Base-by-base conservation (phyloP, 2,797 vertebrate genomes). In the Acanthurus leucopareius region DNA sequence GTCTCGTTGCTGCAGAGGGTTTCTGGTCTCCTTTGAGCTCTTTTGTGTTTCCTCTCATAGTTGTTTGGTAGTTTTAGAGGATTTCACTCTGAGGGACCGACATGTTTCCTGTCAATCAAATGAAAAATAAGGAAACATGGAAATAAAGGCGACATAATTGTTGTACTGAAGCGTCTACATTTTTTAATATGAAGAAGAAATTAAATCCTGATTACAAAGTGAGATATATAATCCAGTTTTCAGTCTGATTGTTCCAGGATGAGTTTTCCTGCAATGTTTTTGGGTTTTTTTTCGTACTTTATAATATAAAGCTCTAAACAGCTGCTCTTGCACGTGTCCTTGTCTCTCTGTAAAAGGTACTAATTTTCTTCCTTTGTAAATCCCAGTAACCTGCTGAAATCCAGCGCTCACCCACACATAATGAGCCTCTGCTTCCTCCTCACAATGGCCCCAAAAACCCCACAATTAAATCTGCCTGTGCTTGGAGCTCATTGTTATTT, bases 381-480 rank as follows among this genome's bases (percentile, higher is more conserved):
- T 53, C 25, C 66, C 66, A 54, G 51, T 58, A 49, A 59, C 69
- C 51, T 78, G 72, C 77, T 8, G 63, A 63, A 71, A 79, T 60
- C 58, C 72, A 19, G 60, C n/a, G 1, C 51, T 59, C 74, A 10
- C 82, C 80, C 82, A 82, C 72, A 32, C 52, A 47, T 85, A 86
- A 86, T 85, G 80, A 90, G 79, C 74, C 85, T 71, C 69, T 52
- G 71, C 66, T 79, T 48, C 44, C 9, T 15, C 58, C 49, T 70
- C 77, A 70, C 85, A 71, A 57, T 81, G 79, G 44, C 57, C 62
- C 54, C 56, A 73, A 79, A 77, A 79, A 71, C 58, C 77, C 75
- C 42, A 81, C 87, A 92, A 89, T 93, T 93, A 91, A 72, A 86
- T 67, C 45, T 62, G 75, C 67, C 73, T 69, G 77, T 57, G 54